Evolutionary conservation across 2,797 vertebrate genomes (phyloP), one percentile per base, ranked within the genome.

Genomic region (Enteromius argenteus): DNA sequence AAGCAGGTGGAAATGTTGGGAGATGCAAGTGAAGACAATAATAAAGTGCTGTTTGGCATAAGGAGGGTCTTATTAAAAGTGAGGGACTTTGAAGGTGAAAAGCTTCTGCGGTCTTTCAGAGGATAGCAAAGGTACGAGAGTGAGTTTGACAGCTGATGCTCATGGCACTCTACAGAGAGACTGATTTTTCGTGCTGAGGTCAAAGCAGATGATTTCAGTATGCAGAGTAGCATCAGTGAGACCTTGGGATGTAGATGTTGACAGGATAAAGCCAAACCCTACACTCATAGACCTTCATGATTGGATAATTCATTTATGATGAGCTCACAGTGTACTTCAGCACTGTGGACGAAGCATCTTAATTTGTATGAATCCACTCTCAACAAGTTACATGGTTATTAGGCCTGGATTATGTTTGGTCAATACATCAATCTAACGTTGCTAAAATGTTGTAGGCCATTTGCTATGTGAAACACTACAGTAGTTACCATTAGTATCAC

Each of bases 341-440:
- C 86, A 86, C 79, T 89, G 87, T 76, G 87, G 90, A 92, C 91
- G 89, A 94, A 51, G 91, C 91, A 79, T 86, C 91, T 90, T 91
- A 88, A 94, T 92, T 92, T 93, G 90, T 92, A 90, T 92, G 89
- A 90, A 91, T 91, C 91, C 88, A 89, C 91, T 91, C 92, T 92
- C 89, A 93, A 92, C 91, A 66, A 64, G 51, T 62, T 56, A 60
- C 66, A 69, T 69, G 56, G 17, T 62, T 85, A 79, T 80, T 81
- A 30, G 3, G 14, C 35, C 3, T 56, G n/a, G 23, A 46, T n/a
- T 13, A 19, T 35, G 19, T 60, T 64, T 46, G 27, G 9, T 69
- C 35, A 69, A 17, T 67, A 19, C 3, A 39, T n/a, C 5, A 37
- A 75, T 37, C 30, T 5, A 56, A 14, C 3, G 37, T 44, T 39